A percentile compares a stretch with the other conserved stretches of the same genome.
These are phyloP conservation scores for Odontocerum albicorne DNA, from an alignment of 2,888 invertebrate genomes.

Conservation along the genomic window DNA sequence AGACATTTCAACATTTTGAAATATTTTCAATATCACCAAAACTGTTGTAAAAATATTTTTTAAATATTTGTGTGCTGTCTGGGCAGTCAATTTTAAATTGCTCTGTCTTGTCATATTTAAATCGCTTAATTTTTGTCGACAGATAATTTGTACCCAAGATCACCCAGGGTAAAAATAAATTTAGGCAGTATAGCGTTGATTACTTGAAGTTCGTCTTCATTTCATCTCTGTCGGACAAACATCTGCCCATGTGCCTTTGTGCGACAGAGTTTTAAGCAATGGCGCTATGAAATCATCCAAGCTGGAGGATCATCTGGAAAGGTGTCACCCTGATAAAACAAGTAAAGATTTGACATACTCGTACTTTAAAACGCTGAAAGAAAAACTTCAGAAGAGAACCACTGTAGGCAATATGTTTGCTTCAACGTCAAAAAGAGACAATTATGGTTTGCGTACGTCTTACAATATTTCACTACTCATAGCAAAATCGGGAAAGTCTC, in stretches of 20 bases:
- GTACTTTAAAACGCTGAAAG: constrained; percentile 39
- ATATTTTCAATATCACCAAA: too few species aligned
- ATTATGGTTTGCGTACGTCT: constrained; percentile 29
- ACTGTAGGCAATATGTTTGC: constrained; percentile 36
- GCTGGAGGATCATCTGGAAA: constrained; percentile 12
- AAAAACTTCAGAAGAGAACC: constrained; percentile 37
- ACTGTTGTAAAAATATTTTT: too few species aligned
- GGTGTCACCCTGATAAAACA: constrained; percentile 37
- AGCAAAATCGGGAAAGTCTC: constrained; percentile 39
- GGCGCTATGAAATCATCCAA: background rate
- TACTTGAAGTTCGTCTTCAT: constrained; percentile 12
- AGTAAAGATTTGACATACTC: constrained; percentile 38
- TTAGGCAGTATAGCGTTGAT: constrained; percentile 5
- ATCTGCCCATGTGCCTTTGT: constrained; percentile 7
- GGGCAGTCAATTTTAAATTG: too few species aligned
- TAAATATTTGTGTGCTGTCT: too few species aligned
- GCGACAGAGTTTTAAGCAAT: constrained; percentile 2
- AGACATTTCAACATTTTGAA: too few species aligned
- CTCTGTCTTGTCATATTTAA: too few species aligned
- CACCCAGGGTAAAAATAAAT: too few species aligned
- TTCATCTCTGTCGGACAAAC: constrained; percentile 5
- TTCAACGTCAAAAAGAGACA: constrained; percentile 34
- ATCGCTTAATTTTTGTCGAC: too few species aligned
- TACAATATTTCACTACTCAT: constrained; percentile 32
- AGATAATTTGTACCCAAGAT: too few species aligned